phyloP scores from a whole-genome alignment of 2,888 invertebrate genomes.

The Chaetogeoica ovagalla region DNA sequence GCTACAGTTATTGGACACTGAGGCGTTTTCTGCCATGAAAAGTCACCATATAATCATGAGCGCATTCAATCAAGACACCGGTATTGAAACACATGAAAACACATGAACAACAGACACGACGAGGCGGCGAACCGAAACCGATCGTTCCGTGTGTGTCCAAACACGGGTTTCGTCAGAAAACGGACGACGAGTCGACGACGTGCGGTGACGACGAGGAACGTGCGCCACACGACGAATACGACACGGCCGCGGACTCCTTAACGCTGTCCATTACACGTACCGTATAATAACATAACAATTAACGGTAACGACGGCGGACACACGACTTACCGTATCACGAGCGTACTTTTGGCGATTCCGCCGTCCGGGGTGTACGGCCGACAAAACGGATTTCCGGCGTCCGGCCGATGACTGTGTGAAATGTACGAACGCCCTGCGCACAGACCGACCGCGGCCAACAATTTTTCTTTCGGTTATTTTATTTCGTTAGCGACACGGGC shows the following conservation, averaged over 20 bases:
- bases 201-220: background rate
- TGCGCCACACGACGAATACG: background rate
- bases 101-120: background rate
- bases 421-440: background rate
- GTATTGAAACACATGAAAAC: slow-evolving; percentile 38
- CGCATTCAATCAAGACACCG: slow-evolving; percentile 12
- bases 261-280: too few relatives aligned
- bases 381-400: background rate
- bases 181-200: background rate
- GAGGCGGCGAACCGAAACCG: too few relatives aligned
- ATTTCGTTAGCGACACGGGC: background rate
- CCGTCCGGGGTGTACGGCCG: background rate
- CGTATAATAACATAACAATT: too few relatives aligned
- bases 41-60: slow-evolving; percentile 27
- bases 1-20: slow-evolving; percentile 18
- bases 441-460: too few relatives aligned
- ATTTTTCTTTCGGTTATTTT: background rate
- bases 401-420: background rate
- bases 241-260: too few relatives aligned
- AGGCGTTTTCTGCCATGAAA: slow-evolving; percentile 49
- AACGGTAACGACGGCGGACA: too few relatives aligned
- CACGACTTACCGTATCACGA: too few relatives aligned
- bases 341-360: background rate
- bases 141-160: background rate
- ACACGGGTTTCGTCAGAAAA: slow-evolving; percentile 16